Percentiles rank a stretch among this genome's conserved stretches.
Conservation (phyloP, 2,113 vertebrate genomes). For the Nannospalax galili region DNA sequence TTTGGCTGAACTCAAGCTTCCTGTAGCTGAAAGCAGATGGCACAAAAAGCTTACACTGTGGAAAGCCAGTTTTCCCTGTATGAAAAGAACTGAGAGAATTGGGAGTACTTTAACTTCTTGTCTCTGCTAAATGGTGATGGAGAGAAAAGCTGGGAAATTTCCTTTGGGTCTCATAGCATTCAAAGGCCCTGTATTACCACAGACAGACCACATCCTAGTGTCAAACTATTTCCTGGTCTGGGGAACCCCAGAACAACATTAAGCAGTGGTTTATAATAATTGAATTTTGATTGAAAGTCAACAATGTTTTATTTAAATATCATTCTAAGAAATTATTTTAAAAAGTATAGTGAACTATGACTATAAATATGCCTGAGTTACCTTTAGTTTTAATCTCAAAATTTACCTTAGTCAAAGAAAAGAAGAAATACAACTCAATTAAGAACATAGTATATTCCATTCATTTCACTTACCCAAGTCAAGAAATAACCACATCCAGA, state of each 20-base stretch:
- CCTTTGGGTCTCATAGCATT: neutral
- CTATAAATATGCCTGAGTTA: neutral
- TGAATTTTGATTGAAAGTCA: slow-evolving; percentile 25
- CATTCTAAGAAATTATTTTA: neutral
- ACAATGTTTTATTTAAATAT: slow-evolving; percentile 10
- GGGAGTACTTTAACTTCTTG: slow-evolving; percentile 13
- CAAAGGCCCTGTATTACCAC: neutral
- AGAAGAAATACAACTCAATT: neutral
- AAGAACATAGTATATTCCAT: slow-evolving; percentile 21
- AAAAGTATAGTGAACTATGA: neutral
- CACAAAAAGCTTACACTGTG: slow-evolving; percentile 27
- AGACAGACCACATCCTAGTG: neutral
- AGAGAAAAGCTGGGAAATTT: neutral
- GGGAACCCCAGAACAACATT: neutral
- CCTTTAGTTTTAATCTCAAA: slow-evolving; percentile 27
- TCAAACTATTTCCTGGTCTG: neutral
- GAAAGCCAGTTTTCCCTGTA: slow-evolving; percentile 55
- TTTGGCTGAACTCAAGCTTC: slow-evolving; percentile 70
- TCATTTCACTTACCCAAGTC: slow-evolving; percentile 8
- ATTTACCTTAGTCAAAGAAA: slow-evolving; percentile 1
- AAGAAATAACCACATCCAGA: slow-evolving; percentile 20
- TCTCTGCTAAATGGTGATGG: slow-evolving; percentile 26
- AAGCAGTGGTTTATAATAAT: slow-evolving; percentile 37
- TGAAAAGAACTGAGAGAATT: slow-evolving; percentile 53
- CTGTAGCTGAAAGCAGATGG: slow-evolving; percentile 66